phyloP scores from a whole-genome alignment of 2,888 invertebrate species.

The Gymnosoma rotundatum region DNA sequence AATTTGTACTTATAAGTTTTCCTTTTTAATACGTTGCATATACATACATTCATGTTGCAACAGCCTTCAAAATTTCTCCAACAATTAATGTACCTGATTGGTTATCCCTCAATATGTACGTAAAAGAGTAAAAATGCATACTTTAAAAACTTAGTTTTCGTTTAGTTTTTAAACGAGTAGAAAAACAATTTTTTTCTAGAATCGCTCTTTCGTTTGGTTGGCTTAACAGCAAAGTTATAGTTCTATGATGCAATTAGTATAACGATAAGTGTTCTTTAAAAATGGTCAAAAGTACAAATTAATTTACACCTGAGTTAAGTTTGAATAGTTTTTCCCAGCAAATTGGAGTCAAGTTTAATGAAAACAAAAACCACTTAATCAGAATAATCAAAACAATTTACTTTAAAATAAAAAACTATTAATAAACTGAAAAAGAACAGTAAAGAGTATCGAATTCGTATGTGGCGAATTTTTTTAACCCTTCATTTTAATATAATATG shows the following conservation, averaged over 20 bases:
- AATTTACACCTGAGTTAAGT: neutral
- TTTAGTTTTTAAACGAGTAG: neutral
- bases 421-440: neutral
- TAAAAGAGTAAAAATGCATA: neutral
- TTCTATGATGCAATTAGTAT: neutral
- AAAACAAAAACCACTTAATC: slow-evolving; percentile 18
- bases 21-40: too few species aligned
- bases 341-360: slow-evolving; percentile 39
- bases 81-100: neutral
- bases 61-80: neutral
- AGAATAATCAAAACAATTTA: neutral
- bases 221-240: slow-evolving; percentile 10
- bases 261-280: neutral
- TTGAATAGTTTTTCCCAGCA: neutral
- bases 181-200: neutral
- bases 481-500: neutral
- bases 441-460: too few species aligned
- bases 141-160: neutral
- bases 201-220: slow-evolving; percentile 7
- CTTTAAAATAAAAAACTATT: too few species aligned
- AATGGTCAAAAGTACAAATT: slow-evolving; percentile 8
- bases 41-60: too few species aligned
- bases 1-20: too few species aligned
- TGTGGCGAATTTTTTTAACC: too few species aligned
- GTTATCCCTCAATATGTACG: neutral